Evolutionary conservation across 2,888 invertebrate species (phyloP), one percentile per base, ranked within the genome.

Genomic region (Hypomecis punctinalis): DNA sequence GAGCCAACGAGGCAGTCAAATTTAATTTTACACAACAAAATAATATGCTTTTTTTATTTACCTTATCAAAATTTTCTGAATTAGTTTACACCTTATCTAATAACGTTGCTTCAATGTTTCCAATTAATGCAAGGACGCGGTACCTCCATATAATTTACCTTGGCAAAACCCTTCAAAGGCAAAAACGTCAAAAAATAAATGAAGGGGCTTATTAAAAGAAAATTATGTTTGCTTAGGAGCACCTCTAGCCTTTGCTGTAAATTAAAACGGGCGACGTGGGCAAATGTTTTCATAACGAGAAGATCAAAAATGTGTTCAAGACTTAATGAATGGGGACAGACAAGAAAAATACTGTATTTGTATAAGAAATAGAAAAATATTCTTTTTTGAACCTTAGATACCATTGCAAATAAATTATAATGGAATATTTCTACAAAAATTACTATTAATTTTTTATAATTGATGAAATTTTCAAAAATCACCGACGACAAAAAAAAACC

Each of bases 161-260:
- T 43, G 53, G 54, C 5, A 60, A 64, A 60, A 45, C 51, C 64
- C 51, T 46, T 64, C 48, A 46, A 55, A 63, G 54, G 46, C 59
- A 35, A 57, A 65, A 65, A 61, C 42, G 59, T 66, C 66, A 63
- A 66, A 64, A 63, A 65, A 65, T 63, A 59, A 67, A 71, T 59
- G 69, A 67, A 52, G 60, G 65, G 49, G 51, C 54, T 67, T 69
- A 66, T 67, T 68, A 62, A 69, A 73, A 69, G 71, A 66, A 70
- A 73, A 73, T 71, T 68, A 71, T 59, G 67, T 71, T 73, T 71
- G 49, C 67, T 70, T 62, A 66, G 71, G 71, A 61, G 58, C 54
- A 61, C 60, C 61, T 64, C 64, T 61, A 67, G 57, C 63, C 71
- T 61, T 61, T 66, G 62, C 51, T 23, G 59, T 56, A 60, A 66